Percentiles rank a stretch among this genome's conserved stretches.
Evolutionary conservation across 1,140 invertebrate genomes (phyloP).

Genomic region (Proctacanthus coquilletti): DNA sequence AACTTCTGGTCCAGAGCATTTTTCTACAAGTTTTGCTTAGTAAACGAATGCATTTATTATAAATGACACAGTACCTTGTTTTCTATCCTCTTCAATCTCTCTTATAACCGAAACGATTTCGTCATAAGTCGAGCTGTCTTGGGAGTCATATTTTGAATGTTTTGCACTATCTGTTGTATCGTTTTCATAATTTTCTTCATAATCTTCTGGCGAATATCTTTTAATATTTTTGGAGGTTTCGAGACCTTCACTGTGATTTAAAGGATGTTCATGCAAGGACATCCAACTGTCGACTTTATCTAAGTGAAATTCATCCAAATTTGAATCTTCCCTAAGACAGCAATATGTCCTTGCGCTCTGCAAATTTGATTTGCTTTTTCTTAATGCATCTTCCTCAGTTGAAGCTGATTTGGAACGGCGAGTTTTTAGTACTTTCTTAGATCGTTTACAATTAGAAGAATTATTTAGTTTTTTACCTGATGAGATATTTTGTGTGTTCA

Average conservation of each 20-base stretch:
- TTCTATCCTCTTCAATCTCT: conserved; percentile 28
- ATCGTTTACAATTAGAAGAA: background rate
- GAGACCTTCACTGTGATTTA: too few relatives aligned
- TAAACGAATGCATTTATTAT: too few relatives aligned
- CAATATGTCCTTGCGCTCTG: conserved; percentile 20
- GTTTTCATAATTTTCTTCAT: too few relatives aligned
- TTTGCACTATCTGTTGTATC: too few relatives aligned
- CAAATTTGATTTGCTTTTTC: conserved; percentile 9
- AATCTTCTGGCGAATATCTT: too few relatives aligned
- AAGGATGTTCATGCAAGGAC: conserved; percentile 12
- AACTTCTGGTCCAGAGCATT: too few relatives aligned
- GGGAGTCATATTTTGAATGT: conserved; percentile 17
- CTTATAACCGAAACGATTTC: conserved; percentile 29
- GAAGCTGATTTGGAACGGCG: conserved; percentile 6
- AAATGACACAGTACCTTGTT: too few relatives aligned
- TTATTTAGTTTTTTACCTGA: conserved; percentile 1
- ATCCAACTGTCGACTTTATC: conserved; percentile 30
- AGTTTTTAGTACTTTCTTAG: conserved; percentile 1
- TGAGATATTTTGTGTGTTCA: background rate
- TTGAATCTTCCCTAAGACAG: conserved; percentile 20
- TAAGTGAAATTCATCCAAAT: conserved; percentile 25
- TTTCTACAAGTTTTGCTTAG: too few relatives aligned
- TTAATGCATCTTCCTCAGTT: background rate
- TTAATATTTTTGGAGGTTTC: background rate
- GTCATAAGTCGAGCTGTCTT: conserved; percentile 23